Evolutionary conservation across 2,797 vertebrate species (phyloP), one percentile per base, ranked within the genome.

Genomic region (Eurystomus glaucurus): DNA sequence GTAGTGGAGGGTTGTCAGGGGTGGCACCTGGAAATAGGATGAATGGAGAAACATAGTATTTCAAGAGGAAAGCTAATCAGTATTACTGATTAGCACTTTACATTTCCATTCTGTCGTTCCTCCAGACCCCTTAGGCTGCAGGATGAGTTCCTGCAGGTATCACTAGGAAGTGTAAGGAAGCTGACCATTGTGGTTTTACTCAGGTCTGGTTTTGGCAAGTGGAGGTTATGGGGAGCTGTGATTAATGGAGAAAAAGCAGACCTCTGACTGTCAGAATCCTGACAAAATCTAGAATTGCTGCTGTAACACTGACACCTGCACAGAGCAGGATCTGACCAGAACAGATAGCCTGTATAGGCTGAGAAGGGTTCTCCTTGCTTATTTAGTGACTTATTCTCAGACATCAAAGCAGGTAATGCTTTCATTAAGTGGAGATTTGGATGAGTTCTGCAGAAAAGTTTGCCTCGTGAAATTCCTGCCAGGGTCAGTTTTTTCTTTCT

Each of bases 281-380:
- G 39, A 25, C 17, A 46, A 62, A 61, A 22, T n/a, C 33, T 48
- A 61, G 17, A 60, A 68, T 28, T 45, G 28, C 51, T 57, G 15
- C 28, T 1, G 0, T 74, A 75, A 61, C 46, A 45, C 35, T 0
- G 0, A 2, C 17, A 25, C 16, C 29, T 70, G 37, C 13, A 31
- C 21, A 21, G 55, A 45, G 41, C 55, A 55, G n/a, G 8, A 13
- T 51, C 48, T 68, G 50, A 64, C n/a, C 45, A 50, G 31, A 64
- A 46, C 4, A 68, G 19, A 12, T 41, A 37, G 35, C n/a, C 45
- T 50, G 25, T 16, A 39, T 11, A 54, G 52, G 21, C 39, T 58
- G 50, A 52, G 78, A 68, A 84, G 58, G 16, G 21, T 66, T 62
- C 62, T 80, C 20, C 16, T 11, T 87, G 74, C 17, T 9, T 51